Evolutionary conservation across 2,797 vertebrate genomes (phyloP).

Genomic region (Molossus molossus): DNA sequence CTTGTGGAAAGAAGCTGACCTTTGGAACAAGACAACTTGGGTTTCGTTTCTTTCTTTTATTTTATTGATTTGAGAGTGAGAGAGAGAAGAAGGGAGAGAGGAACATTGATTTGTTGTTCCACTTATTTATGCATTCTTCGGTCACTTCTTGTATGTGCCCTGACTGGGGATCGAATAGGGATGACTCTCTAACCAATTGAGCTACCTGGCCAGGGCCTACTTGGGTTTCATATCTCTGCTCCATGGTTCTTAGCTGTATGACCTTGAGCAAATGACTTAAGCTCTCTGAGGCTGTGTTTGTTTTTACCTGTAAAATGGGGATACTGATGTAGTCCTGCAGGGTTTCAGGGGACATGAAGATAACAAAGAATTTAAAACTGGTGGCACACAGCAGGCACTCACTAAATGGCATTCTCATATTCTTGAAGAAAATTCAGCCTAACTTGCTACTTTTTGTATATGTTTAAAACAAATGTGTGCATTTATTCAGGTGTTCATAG

Average conservation of each 20-base stretch:
- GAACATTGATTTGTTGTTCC: not conserved
- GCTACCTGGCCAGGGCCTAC: not conserved
- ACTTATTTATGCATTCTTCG: not conserved
- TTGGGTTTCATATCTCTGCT: not conserved
- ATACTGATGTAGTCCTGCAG: not conserved
- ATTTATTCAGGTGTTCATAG: constrained; percentile 51
- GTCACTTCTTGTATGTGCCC: not conserved
- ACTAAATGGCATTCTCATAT: not conserved
- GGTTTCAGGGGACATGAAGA: not conserved
- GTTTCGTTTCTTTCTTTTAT: not conserved
- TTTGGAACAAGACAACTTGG: not conserved
- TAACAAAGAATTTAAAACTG: too few relatives aligned
- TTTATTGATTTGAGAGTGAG: not conserved
- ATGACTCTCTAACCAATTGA: not conserved
- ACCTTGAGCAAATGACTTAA: constrained; percentile 23
- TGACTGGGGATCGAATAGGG: not conserved
- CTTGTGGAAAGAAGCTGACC: not conserved
- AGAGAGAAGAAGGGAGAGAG: not conserved
- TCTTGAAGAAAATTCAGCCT: not conserved
- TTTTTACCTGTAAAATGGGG: not conserved
- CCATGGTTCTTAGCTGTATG: not conserved
- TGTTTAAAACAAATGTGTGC: constrained; percentile 19
- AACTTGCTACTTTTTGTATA: not conserved
- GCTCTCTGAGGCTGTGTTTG: not conserved
- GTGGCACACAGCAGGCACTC: not conserved